phyloP scores from a whole-genome alignment of 92 coral and sea anemone genomes.

The Virgularia gustaviana region DNA sequence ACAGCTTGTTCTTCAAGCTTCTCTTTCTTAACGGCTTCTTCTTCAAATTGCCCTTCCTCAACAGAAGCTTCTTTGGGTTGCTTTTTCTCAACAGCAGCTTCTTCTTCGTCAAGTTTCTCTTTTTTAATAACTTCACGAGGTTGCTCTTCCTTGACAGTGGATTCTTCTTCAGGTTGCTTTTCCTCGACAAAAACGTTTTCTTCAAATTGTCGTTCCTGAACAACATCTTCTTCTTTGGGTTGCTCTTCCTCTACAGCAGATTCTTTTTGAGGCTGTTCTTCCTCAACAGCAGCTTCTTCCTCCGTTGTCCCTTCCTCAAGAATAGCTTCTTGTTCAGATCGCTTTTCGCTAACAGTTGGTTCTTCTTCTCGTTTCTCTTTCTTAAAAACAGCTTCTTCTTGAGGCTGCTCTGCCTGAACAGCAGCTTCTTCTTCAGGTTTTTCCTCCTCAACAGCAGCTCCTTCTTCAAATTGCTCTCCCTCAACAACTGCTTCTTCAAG shows the following conservation, averaged over 20 bases:
- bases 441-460: not conserved
- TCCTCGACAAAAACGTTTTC: not conserved
- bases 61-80: not conserved
- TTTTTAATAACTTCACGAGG: too few species aligned
- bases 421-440: not conserved
- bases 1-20: constrained; percentile 69
- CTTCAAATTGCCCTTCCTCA: constrained; percentile 51
- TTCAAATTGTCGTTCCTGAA: constrained; percentile 5
- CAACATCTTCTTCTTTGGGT: constrained; percentile 54
- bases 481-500: not conserved
- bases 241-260: constrained; percentile 28
- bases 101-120: not conserved
- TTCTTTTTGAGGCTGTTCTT: constrained; percentile 1
- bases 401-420: not conserved
- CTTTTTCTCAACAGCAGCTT: not conserved
- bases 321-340: not conserved
- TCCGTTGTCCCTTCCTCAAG: not conserved
- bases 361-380: not conserved
- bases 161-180: not conserved
- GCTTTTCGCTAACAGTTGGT: not conserved
- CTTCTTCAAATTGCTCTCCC: not conserved
- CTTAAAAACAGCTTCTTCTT: not conserved
- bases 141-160: not conserved
- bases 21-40: constrained; percentile 61
- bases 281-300: not conserved